Percentiles rank a stretch among this genome's conserved stretches.
These are phyloP conservation scores for Knipowitschia caucasica DNA, from an alignment of 2,797 vertebrate genomes.

Conservation along the genomic window DNA sequence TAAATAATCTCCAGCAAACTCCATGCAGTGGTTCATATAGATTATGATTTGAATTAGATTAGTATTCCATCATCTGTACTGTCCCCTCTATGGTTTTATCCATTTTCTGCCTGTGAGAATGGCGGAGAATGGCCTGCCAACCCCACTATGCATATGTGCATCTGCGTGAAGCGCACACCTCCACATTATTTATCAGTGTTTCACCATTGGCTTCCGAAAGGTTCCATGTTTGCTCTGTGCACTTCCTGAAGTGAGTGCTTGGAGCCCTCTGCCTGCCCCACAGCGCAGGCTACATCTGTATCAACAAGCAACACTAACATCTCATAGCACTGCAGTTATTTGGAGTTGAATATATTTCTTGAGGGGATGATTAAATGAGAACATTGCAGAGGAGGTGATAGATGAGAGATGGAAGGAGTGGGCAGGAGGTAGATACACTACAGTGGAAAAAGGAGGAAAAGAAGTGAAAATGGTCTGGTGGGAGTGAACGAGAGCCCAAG, in stretches of 20 bases:
- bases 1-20: too few species aligned
- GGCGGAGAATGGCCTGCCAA: slow-evolving; percentile 18
- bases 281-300: slow-evolving; percentile 62
- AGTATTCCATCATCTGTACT: too few species aligned
- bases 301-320: slow-evolving; percentile 54
- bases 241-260: slow-evolving; percentile 38
- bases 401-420: slow-evolving; percentile 75
- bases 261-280: slow-evolving; percentile 37
- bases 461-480: slow-evolving; percentile 74
- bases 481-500: slow-evolving; percentile 49
- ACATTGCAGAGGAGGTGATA: slow-evolving; percentile 81
- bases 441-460: slow-evolving; percentile 49
- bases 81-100: too few species aligned
- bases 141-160: slow-evolving; percentile 24
- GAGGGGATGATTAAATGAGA: slow-evolving; percentile 82
- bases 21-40: too few species aligned
- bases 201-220: slow-evolving; percentile 13
- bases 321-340: slow-evolving; percentile 68
- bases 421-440: slow-evolving; percentile 60
- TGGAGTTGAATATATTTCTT: slow-evolving; percentile 75
- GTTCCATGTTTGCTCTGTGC: slow-evolving; percentile 19
- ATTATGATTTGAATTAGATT: too few species aligned
- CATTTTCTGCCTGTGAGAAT: too few species aligned
- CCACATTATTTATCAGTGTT: slow-evolving; percentile 4
- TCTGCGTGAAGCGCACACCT: slow-evolving; percentile 16